These are phyloP conservation scores for Zoanthus sociatus DNA, from an alignment of 92 coral and sea anemone genomes.

Conservation along the genomic window DNA sequence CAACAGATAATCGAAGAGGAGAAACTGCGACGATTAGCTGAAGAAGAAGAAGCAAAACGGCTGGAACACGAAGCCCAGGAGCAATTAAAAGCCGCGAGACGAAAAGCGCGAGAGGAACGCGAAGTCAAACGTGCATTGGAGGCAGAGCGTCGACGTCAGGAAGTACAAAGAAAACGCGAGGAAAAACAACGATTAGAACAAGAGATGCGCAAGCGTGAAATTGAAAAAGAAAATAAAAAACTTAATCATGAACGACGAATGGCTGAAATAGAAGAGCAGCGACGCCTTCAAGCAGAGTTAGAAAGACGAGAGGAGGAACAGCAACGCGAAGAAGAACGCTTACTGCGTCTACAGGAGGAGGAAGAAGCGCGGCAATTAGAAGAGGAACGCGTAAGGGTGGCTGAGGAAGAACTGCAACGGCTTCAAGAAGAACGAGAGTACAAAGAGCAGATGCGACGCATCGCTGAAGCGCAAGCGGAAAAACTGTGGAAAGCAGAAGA, in stretches of 20 bases:
- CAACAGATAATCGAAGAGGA: slow-evolving; percentile 88
- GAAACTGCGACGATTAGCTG: slow-evolving; percentile 71
- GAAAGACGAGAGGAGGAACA: slow-evolving; percentile 88
- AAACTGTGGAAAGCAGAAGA: slow-evolving; percentile 85
- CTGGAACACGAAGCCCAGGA: slow-evolving; percentile 88
- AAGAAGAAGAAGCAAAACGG: slow-evolving; percentile 83
- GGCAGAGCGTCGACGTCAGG: slow-evolving; percentile 91
- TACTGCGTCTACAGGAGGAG: slow-evolving; percentile 72
- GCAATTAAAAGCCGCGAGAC: slow-evolving; percentile 67
- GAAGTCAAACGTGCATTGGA: slow-evolving; percentile 90
- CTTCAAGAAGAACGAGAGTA: slow-evolving; percentile 91
- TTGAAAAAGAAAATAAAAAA: slow-evolving; percentile 79
- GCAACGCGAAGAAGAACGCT: slow-evolving; percentile 85
- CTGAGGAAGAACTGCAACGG: slow-evolving; percentile 88
- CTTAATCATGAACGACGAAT: slow-evolving; percentile 85
- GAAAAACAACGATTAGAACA: slow-evolving; percentile 93
- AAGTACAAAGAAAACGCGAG: slow-evolving; percentile 92
- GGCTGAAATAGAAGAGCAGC: slow-evolving; percentile 83
- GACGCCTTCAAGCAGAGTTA: slow-evolving; percentile 80
- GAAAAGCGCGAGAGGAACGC: slow-evolving; percentile 94
- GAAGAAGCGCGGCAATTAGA: slow-evolving; percentile 89
- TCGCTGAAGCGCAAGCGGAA: slow-evolving; percentile 95
- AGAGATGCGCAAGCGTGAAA: slow-evolving; percentile 90
- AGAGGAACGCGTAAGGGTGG: slow-evolving; percentile 91
- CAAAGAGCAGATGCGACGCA: slow-evolving; percentile 92